These are phyloP conservation scores for Crax fasciolata DNA, from an alignment of 2,797 vertebrate genomes.

Conservation along the genomic window DNA sequence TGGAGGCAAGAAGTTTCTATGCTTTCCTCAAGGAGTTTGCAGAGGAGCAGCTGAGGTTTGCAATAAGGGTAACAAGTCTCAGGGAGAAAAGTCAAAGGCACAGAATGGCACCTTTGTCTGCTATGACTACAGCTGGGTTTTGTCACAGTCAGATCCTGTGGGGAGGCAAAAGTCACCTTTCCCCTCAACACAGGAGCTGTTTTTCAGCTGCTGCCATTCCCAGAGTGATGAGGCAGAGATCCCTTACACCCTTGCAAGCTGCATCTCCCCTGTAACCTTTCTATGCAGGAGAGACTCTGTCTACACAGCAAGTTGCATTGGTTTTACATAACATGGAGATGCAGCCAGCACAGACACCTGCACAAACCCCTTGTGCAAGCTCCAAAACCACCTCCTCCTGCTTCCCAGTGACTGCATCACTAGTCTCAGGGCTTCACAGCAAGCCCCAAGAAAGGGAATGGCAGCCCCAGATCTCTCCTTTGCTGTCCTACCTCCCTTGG, in stretches of 20 bases:
- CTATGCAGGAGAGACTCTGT: not conserved
- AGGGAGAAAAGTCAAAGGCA: not conserved
- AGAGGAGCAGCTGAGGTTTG: not conserved
- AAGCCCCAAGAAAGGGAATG: not conserved
- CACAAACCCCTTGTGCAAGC: not conserved
- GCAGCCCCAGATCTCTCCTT: not conserved
- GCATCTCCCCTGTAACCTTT: not conserved
- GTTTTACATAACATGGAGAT: not conserved
- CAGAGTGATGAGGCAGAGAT: not conserved
- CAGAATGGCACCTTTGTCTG: not conserved
- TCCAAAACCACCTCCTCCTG: not conserved
- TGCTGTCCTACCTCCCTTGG: not conserved
- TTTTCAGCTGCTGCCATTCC: not conserved
- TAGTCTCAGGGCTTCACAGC: not conserved
- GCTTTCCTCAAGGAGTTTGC: not conserved
- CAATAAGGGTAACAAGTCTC: not conserved
- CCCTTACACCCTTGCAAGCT: not conserved
- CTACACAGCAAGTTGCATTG: constrained; percentile 2
- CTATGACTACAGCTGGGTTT: not conserved
- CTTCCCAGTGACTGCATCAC: not conserved
- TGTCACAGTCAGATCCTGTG: not conserved
- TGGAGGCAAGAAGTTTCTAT: not conserved
- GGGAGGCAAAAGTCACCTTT: not conserved
- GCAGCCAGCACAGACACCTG: constrained; percentile 43
- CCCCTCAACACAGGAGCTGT: not conserved